Base-by-base conservation (phyloP, 2,113 vertebrate genomes). In the Myxocyprinus asiaticus region DNA sequence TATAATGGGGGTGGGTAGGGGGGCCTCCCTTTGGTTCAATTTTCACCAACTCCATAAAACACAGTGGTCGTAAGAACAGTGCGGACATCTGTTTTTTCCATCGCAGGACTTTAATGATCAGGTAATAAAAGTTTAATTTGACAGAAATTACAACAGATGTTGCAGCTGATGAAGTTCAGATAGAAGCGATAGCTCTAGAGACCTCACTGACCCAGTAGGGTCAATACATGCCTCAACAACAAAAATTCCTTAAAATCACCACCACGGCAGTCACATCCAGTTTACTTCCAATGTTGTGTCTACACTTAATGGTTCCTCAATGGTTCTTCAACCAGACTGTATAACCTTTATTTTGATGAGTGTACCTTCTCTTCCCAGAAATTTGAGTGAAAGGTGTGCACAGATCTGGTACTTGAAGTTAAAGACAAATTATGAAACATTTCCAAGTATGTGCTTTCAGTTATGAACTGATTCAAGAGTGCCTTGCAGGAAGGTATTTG, bases 141-240 rank as follows among this genome's bases (percentile, higher is more conserved):
- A 93, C 91, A 93, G 91, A 94, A 93, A 94, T 93, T 91, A 92
- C 91, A 93, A 92, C 93, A 94, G 92, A 93, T 94, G 93, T 93
- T 92, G 88, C 68, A 62, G 88, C 88, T 88, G 85, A 86, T 87
- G 86, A 90, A 90, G 82, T 89, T 89, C 85, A 86, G 87, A 88
- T 87, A 85, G 87, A 91, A 84, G 86, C 83, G 77, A 85, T 86
- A 89, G 88, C 88, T 89, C 88, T 83, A 86, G 89, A 89, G 87
- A 89, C 91, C 90, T 87, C 80, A 69, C 76, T 89, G 90, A 88
- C 87, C 86, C 71, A 65, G 22, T 33, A 33, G 22, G 22, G 1
- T 33, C 22, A 33, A 33, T 33, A 33, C 22, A 33, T 33, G 22
- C 22, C 22, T 33, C 22, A 33, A 33, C 22, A 33, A 33, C 22